Percentiles rank a stretch among this genome's conserved stretches.
These are phyloP conservation scores for Prolemur simus DNA, from an alignment of 2,113 vertebrate species.

Conservation along the genomic window DNA sequence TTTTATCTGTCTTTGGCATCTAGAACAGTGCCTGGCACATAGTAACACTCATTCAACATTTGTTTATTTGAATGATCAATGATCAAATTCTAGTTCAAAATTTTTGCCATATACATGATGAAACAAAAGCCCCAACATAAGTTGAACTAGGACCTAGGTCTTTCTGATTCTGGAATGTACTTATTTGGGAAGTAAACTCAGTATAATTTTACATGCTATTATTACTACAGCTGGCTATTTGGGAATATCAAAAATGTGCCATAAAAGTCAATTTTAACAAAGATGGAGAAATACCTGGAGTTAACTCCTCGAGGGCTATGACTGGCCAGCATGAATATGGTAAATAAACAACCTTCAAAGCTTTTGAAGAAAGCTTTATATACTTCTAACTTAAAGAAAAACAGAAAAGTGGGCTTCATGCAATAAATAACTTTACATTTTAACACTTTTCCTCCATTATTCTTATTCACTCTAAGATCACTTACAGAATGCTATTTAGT, in stretches of 20 bases:
- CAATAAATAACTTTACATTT: neutral
- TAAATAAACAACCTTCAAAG: neutral
- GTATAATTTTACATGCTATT: neutral
- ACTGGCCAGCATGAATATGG: neutral
- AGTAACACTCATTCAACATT: neutral
- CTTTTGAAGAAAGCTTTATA: neutral
- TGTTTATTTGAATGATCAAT: neutral
- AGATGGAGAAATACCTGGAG: neutral
- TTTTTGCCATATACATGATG: neutral
- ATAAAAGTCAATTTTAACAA: constrained; percentile 3
- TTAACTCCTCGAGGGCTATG: neutral
- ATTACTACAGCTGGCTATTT: neutral
- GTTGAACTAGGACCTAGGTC: neutral
- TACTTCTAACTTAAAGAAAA: neutral
- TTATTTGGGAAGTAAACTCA: neutral
- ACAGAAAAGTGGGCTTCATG: neutral
- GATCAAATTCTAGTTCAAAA: neutral
- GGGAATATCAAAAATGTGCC: neutral
- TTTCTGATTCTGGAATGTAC: neutral
- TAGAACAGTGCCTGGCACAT: neutral
- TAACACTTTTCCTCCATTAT: neutral
- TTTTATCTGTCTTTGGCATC: neutral
- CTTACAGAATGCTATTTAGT: neutral
- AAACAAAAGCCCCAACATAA: neutral
- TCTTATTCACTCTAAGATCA: neutral